Base-by-base conservation (phyloP, 2,113 vertebrate species). In the Tauraco erythrolophus region DNA sequence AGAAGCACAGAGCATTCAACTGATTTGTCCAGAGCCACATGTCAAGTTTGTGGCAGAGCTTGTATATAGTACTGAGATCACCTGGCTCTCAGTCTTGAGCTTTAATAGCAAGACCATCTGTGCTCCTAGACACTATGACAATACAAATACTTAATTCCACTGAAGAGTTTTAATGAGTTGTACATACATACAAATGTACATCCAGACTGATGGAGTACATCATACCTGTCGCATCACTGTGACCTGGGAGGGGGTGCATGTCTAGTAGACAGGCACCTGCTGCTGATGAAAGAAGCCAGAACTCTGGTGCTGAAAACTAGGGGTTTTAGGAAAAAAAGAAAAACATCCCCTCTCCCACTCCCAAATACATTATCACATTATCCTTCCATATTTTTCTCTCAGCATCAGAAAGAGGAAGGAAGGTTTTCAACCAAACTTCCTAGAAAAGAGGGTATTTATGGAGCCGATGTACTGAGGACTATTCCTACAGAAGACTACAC, bases 21-120 rank as follows among this genome's bases (percentile, higher is more conserved):
- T 61, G 77, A 66, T 92, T 70, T 51, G 51, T 62, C 66, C 57
- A 51, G 92, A 84, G 92, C 92, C 82, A 70, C 89, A 62, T 9
- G 33, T 57, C 78, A 92, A 70, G 62, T 65, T 65, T 76, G 89
- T 61, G 77, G 85, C 71, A 87, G 84, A 92, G 46, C 81, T 53
- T 90, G 68, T 61, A 84, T 92, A 31, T 28, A 76, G 62, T 19
- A 79, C 61, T 51, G 77, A 87, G 72, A 70, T 92, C 89, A 90
- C 92, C 82, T 92, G 82, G 82, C 89, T 92, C 74, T 81, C 56
- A 54, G 33, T 65, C 86, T 86, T 71, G 39, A 89, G 86, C 89
- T 80, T 80, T 84, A 83, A 92, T 48, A 87, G 86, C 86, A 69
- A 61, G 72, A 71, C 92, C 85, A 87, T 90, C 85, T 84, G 89